These are phyloP conservation scores for Sciurus niger DNA, from an alignment of 2,113 vertebrate genomes.

Conservation along the genomic window DNA sequence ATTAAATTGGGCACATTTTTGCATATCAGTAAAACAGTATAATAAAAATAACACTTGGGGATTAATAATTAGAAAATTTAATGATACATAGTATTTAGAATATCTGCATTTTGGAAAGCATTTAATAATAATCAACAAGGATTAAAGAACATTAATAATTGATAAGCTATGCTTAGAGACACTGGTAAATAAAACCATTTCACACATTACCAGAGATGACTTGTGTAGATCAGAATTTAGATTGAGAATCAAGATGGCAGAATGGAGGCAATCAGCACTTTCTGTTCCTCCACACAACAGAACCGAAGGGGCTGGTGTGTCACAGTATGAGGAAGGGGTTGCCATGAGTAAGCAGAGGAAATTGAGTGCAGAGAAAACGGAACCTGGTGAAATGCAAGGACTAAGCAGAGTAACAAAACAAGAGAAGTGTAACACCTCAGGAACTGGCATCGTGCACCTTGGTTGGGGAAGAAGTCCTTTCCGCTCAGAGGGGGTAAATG, in stretches of 20 bases:
- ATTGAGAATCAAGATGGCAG: neutral
- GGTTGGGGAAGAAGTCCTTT: neutral
- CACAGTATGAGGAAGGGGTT: neutral
- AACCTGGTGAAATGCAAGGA: neutral
- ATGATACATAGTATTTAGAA: neutral
- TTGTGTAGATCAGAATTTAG: constrained; percentile 53
- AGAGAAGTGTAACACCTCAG: neutral
- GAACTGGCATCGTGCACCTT: neutral
- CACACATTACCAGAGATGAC: neutral
- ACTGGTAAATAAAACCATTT: neutral
- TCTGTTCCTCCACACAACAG: neutral
- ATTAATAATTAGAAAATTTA: constrained; percentile 12
- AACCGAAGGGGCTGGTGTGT: neutral
- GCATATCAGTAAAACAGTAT: neutral
- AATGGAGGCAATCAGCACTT: neutral
- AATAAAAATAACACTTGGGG: neutral
- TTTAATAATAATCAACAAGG: neutral
- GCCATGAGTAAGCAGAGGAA: neutral
- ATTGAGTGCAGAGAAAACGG: neutral
- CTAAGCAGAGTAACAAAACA: neutral
- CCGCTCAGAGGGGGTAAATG: neutral
- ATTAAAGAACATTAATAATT: neutral
- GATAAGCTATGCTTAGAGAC: neutral
- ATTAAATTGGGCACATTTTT: constrained; percentile 70
- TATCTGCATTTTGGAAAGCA: neutral